Conservation (phyloP, 92 coral and sea anemone species). For the Epizoanthus stellaris region DNA sequence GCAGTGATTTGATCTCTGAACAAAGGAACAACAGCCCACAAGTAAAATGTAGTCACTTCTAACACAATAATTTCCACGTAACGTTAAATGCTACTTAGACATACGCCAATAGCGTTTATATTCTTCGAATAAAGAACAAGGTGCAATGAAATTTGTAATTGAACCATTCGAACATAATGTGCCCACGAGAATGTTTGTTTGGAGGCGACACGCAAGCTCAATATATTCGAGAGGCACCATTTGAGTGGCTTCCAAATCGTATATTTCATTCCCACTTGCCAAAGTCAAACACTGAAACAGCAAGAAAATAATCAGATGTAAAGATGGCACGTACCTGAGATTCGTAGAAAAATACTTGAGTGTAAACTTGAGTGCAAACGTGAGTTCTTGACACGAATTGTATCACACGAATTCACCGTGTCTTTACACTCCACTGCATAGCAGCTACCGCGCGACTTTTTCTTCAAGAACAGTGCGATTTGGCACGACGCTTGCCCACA, state of each 20-base stretch:
- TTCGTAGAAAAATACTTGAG: slow-evolving; percentile 60
- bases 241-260: too few species aligned
- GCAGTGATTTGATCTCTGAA: slow-evolving; percentile 17
- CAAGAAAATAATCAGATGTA: not conserved
- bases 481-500: slow-evolving; percentile 69
- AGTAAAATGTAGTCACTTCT: slow-evolving; percentile 31
- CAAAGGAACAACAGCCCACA: slow-evolving; percentile 43
- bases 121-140: not conserved
- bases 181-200: too few species aligned
- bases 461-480: slow-evolving; percentile 70
- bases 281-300: not conserved
- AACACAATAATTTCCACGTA: slow-evolving; percentile 38
- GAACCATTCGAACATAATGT: not conserved
- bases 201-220: too few species aligned
- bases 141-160: not conserved
- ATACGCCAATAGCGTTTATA: not conserved
- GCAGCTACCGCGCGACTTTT: slow-evolving; percentile 60
- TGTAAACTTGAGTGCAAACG: slow-evolving; percentile 45
- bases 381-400: slow-evolving; percentile 10
- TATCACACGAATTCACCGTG: slow-evolving; percentile 34
- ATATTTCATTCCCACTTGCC: too few species aligned
- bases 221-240: too few species aligned
- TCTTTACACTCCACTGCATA: slow-evolving; percentile 81
- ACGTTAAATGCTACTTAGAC: not conserved
- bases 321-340: slow-evolving; percentile 43